Percentiles rank a stretch among this genome's conserved stretches.
Evolutionary conservation across 1,140 invertebrate genomes (phyloP).

Genomic region (Trichonephila clavata): DNA sequence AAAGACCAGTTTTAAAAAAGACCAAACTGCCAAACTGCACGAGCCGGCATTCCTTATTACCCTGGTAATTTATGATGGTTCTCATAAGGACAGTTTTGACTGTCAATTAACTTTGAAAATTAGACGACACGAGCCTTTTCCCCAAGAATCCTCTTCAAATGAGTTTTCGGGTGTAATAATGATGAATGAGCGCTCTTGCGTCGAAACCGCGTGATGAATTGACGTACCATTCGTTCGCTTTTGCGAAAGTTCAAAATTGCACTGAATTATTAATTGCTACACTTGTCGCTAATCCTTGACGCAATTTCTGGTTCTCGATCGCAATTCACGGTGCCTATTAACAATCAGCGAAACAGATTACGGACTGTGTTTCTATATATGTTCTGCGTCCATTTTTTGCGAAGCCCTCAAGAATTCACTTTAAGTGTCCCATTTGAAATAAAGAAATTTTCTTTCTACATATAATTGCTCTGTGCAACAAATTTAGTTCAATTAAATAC

Average conservation of each 20-base stretch:
- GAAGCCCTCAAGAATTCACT: background rate
- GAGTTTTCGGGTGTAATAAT: slow-evolving; percentile 45
- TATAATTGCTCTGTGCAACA: background rate
- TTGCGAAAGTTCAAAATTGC: slow-evolving; percentile 17
- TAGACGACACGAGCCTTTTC: background rate
- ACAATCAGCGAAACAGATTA: slow-evolving; percentile 2
- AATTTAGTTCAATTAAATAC: background rate
- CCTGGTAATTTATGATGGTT: background rate
- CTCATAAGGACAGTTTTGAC: slow-evolving; percentile 45
- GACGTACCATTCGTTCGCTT: slow-evolving; percentile 20
- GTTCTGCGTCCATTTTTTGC: background rate
- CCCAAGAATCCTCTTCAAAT: slow-evolving; percentile 14
- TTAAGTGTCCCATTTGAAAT: slow-evolving; percentile 22
- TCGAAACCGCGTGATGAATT: slow-evolving; percentile 50
- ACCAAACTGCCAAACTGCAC: no score
- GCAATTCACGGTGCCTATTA: slow-evolving; percentile 9
- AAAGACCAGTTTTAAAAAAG: background rate
- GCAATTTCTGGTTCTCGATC: background rate
- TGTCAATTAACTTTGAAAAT: slow-evolving; percentile 45
- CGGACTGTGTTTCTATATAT: no score
- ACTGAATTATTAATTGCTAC: slow-evolving; percentile 41
- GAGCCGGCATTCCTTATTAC: slow-evolving; percentile 1
- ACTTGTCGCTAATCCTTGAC: slow-evolving; percentile 33
- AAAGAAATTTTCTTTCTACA: background rate
- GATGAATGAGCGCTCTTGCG: slow-evolving; percentile 41